Evolutionary conservation across 2,113 vertebrate genomes (phyloP), one percentile per base, ranked within the genome.

Genomic region (Melanostigma gelatinosum): DNA sequence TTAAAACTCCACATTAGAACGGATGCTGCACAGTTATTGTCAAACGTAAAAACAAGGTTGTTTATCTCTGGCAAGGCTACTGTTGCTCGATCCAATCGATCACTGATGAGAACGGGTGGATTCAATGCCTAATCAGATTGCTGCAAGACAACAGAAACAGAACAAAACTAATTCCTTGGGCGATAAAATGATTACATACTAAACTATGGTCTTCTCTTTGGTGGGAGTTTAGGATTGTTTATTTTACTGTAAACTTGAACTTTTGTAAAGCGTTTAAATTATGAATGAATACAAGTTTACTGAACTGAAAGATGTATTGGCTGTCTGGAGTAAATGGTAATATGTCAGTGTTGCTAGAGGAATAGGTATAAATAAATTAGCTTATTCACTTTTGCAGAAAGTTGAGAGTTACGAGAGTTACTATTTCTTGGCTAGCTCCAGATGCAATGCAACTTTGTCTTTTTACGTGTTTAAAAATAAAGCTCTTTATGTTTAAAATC

Each of bases 71-170:
- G 20, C 6, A 16, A 63, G 6, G 29, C 29, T 66, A 16, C 42
- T 32, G 44, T 34, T 82, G 57, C 60, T 58, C 72, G 61, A 68
- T 55, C 6, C 52, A 34, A 74, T 70, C 76, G 70, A 68, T 72
- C 27, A 72, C 69, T 7, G 38, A 52, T 46, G 52, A 64, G 34
- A 75, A 55, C 7, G 46, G 65, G 61, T 10, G 65, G 67, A 79
- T 72, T 60, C 44, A 68, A 73, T 16, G 24, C 63, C 27, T 67
- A 66, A 69, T 80, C 73, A 63, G 40, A 68, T 77, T 73, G 48
- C 73, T 5, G 7, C 2, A 50, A 44, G 64, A 46, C 5, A 65
- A 70, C 13, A 38, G 6, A 12, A 70, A 70, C 8, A 32, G 6
- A 66, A 44, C 34, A 20, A 64, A 75, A n/a, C 58, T 38, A 65